Evolutionary conservation across 2,888 invertebrate genomes (phyloP), one percentile per base, ranked within the genome.

Genomic region (Aquatica leii): DNA sequence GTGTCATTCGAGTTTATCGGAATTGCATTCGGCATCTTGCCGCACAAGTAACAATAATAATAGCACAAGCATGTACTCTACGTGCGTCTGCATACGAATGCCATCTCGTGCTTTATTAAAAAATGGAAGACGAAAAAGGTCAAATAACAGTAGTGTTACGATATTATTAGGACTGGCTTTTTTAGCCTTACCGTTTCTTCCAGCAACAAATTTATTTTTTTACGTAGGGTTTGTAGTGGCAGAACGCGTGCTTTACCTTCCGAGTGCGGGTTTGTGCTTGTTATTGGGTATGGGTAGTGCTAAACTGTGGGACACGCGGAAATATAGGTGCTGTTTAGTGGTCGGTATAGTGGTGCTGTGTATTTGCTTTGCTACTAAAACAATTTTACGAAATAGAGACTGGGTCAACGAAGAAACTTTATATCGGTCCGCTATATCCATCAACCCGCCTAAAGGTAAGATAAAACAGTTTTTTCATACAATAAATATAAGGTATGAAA

Each of bases 201-300:
- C 97, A 69, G 97, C 98, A 68, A 92, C 95, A 75, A 98, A 98
- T 86, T 84, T 97, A 74, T 91, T 98, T 82, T 97, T 97, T 85
- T 97, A 98, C 82, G 98, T 98, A 65, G 98, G 98, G 52, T 98
- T 98, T 82, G 98, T 98, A 71, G 93, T 98, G 59, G 98, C 98
- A 63, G 98, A 98, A 84, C 87, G 98, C 69, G 91, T 98, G 70
- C 86, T 98, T 69, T 98, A 98, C 84, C 88, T 98, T 81, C 97
- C 98, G 53, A 97, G 96, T 84, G 94, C 97, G 77, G 98, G 97
- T 56, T 94, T 92, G 82, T 97, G 97, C 83, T 86, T 98, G 74
- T 84, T 97, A 69, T 85, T 97, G 65, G 96, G 93, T 55, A 83
- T 91, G 71, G 92, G 93, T 40, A 84, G 88, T 66, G 85, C 86